A percentile compares a stretch with the other conserved stretches of the same genome.
phyloP scores from a whole-genome alignment of 2,113 vertebrate genomes.

The Stercorarius parasiticus region DNA sequence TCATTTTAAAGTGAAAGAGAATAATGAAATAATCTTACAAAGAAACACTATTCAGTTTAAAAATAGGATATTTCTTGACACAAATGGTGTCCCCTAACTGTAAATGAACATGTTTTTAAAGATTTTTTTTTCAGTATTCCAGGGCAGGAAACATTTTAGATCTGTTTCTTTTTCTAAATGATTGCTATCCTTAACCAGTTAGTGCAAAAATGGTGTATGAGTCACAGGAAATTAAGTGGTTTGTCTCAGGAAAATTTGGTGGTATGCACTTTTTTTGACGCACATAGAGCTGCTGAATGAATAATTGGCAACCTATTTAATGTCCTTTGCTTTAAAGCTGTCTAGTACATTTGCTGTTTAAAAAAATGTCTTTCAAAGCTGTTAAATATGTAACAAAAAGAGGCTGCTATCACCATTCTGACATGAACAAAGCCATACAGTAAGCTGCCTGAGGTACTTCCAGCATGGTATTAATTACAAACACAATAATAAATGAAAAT shows the following conservation, averaged over 20 bases:
- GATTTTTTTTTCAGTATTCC: not conserved
- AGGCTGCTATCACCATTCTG: conserved; percentile 50
- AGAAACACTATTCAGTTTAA: not conserved
- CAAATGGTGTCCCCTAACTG: conserved; percentile 9
- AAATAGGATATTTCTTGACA: conserved; percentile 16
- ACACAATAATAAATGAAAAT: conserved; percentile 23
- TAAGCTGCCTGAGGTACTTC: conserved; percentile 41
- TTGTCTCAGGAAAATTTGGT: conserved; percentile 61
- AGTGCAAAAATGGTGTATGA: conserved; percentile 25
- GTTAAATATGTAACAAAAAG: conserved; percentile 66
- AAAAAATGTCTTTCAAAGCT: conserved; percentile 61
- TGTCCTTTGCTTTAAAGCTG: conserved; percentile 59
- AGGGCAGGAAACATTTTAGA: not conserved
- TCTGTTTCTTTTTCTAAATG: conserved; percentile 27
- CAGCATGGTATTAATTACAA: conserved; percentile 49
- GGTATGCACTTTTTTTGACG: conserved; percentile 58
- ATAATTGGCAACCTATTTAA: conserved; percentile 60
- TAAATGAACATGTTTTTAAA: conserved; percentile 15
- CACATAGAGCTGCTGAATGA: conserved; percentile 40
- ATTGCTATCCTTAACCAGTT: conserved; percentile 36
- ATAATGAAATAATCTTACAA: not conserved
- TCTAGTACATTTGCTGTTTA: conserved; percentile 37
- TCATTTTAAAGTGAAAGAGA: conserved; percentile 27
- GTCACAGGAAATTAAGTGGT: conserved; percentile 67
- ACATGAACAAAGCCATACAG: conserved; percentile 60